A percentile compares a stretch with the other conserved stretches of the same genome.
Evolutionary conservation across 1,140 invertebrate species (phyloP).

Genomic region (Aphaenogaster rudis): DNA sequence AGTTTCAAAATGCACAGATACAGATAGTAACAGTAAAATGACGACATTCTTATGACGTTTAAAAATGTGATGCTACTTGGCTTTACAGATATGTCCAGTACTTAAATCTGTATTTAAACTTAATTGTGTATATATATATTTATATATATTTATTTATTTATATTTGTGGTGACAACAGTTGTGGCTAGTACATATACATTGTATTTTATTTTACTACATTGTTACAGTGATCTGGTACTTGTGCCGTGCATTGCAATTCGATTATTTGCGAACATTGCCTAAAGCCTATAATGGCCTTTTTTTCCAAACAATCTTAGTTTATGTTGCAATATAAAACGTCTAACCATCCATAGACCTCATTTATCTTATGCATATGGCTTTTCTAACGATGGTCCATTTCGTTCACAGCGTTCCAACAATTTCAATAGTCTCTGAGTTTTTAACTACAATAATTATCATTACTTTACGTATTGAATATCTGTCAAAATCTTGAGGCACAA

Average conservation of each 20-base stretch:
- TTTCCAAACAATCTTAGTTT: constrained; percentile 60
- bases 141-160: constrained; percentile 71
- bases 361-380: constrained; percentile 65
- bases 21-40: constrained; percentile 75
- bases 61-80: constrained; percentile 81
- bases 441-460: constrained; percentile 74
- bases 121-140: constrained; percentile 71
- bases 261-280: constrained; percentile 72
- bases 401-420: constrained; percentile 79
- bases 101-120: constrained; percentile 77
- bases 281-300: constrained; percentile 65
- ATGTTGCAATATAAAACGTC: constrained; percentile 62
- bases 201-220: constrained; percentile 67
- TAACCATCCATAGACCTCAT: constrained; percentile 41
- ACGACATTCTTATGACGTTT: constrained; percentile 72
- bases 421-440: constrained; percentile 78
- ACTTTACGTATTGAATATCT: constrained; percentile 74
- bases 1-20: constrained; percentile 74
- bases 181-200: constrained; percentile 80
- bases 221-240: constrained; percentile 74
- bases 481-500: constrained; percentile 68
- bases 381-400: constrained; percentile 81
- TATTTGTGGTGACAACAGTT: constrained; percentile 82
- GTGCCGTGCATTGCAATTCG: constrained; percentile 79
- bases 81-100: constrained; percentile 84